Conservation (phyloP, 37 sponge, comb jelly and placozoan species). For the Diacarnus erythraeanus region DNA sequence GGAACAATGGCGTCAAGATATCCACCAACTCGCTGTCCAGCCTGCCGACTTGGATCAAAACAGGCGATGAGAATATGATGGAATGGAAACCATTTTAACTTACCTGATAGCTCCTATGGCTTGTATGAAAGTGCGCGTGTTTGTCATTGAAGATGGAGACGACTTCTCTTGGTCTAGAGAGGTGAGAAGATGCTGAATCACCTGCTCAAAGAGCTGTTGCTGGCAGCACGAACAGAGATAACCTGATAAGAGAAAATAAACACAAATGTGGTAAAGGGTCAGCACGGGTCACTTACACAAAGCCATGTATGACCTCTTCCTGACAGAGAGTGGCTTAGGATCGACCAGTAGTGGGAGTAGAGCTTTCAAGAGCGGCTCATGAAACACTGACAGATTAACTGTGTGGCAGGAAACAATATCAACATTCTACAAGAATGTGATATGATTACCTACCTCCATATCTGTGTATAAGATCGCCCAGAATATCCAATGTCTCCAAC, state of each 20-base stretch:
- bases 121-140: constrained; percentile 85
- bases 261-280: not conserved
- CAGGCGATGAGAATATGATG: too few relatives aligned
- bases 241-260: constrained; percentile 31
- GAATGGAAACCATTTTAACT: too few relatives aligned
- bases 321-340: constrained; percentile 80
- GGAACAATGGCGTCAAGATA: constrained; percentile 80
- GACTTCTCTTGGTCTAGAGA: constrained; percentile 34
- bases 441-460: constrained; percentile 54
- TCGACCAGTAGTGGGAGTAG: constrained; percentile 64
- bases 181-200: constrained; percentile 50
- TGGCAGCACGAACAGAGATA: constrained; percentile 59
- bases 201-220: constrained; percentile 50
- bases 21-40: constrained; percentile 83
- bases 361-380: constrained; percentile 54
- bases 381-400: constrained; percentile 53
- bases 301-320: constrained; percentile 93
- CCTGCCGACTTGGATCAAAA: constrained; percentile 76
- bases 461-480: constrained; percentile 85
- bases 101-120: constrained; percentile 76
- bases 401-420: not conserved
- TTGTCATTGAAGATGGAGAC: constrained; percentile 36
- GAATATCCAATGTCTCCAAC: constrained; percentile 91
- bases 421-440: not conserved
- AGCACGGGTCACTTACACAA: constrained; percentile 65